Base-by-base conservation (phyloP, 2,113 vertebrate species). In the Alligator sinensis region DNA sequence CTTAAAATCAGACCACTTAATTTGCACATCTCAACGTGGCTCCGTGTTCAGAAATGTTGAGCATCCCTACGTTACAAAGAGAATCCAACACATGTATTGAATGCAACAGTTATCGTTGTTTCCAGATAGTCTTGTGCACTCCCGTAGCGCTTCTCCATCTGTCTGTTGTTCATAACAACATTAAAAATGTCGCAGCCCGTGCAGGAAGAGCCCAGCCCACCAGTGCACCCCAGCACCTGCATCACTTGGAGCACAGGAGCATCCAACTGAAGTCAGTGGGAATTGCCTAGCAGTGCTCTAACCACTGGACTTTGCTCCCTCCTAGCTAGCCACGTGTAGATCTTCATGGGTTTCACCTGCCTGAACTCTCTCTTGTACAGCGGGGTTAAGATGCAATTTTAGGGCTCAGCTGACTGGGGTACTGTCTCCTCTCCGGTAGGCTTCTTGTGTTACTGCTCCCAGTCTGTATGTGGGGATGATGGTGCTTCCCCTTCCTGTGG, bases 21-120 rank as follows among this genome's bases (percentile, higher is more conserved):
- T 38, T 22, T 72, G 12, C 11, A 21, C 68, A 72, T 22, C 68
- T 72, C 11, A 60, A 1, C 1, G 1, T 4, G 84, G 22, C 28
- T 58, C 13, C 0, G 1, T 1, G 30, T 22, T 81, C 78, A 14
- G 64, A 4, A 84, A 1, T 1, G 62, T 0, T 2, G 30, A 59
- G 74, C 47, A 47, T 47, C 47, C 47, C 47, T 47, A 47, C 9
- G 47, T 47, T 47, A 47, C 47, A 47, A 47, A 47, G 47, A 9
- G 47, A 47, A 47, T 47, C 47, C 47, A 47, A 47, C 47, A 47
- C 47, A 47, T 47, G 47, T 24, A 74, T 47, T 24, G 22, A 74
- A 15, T 24, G 19, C 21, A 38, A 38, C 11, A 30, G 38, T 47
- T 47, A 72, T 22, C 68, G 34, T 72, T 38, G 21, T 21, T 47